These are phyloP conservation scores for Brachionus rubens DNA, from an alignment of 1,140 invertebrate species.

Conservation along the genomic window DNA sequence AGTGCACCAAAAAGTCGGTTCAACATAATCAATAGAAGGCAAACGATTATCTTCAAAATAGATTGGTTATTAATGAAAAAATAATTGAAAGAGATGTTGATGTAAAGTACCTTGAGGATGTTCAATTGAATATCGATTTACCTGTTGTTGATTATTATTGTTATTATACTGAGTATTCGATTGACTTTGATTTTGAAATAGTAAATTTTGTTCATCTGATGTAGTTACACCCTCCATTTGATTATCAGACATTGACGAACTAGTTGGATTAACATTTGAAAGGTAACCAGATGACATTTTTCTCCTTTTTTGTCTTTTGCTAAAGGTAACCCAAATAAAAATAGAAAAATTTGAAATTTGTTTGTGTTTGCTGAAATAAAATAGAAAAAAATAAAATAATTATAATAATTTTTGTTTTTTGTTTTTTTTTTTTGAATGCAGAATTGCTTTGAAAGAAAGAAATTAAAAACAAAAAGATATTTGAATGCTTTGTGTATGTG, in stretches of 20 bases:
- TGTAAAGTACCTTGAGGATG: constrained; percentile 46
- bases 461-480: too few species aligned
- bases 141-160: too few species aligned
- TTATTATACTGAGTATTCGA: not conserved
- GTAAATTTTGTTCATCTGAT: not conserved
- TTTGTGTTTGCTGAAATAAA: not conserved
- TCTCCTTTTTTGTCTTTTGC: not conserved
- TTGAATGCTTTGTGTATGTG: too few species aligned
- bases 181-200: constrained; percentile 14
- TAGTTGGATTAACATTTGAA: not conserved
- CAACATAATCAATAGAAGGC: constrained; percentile 40
- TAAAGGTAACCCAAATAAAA: too few species aligned
- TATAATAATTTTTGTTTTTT: constrained; percentile 30
- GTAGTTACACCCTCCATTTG: constrained; percentile 12
- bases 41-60: constrained; percentile 19
- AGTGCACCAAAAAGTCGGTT: constrained; percentile 78
- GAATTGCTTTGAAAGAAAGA: too few species aligned
- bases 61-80: too few species aligned
- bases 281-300: constrained; percentile 40
- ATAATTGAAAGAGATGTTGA: too few species aligned
- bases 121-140: constrained; percentile 39
- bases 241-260: not conserved
- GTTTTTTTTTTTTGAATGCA: too few species aligned
- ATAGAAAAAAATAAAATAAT: not conserved
- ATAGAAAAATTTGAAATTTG: not conserved